A percentile compares a stretch with the other conserved stretches of the same genome.
Conservation (phyloP, 2,888 invertebrate genomes). For the Yponomeuta cagnagella region DNA sequence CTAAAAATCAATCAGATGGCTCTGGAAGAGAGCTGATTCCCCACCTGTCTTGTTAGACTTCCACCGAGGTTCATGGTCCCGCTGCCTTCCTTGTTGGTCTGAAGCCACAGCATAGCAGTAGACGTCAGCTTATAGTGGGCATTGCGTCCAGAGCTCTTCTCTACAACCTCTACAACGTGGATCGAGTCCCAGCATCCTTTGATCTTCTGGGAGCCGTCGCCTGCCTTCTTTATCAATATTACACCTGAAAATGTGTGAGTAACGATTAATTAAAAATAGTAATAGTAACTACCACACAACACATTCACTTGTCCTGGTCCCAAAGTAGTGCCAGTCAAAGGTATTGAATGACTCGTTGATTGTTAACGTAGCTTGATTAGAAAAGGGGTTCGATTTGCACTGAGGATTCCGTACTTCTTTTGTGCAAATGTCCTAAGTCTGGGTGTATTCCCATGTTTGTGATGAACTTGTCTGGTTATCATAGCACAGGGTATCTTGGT, state of each 20-base stretch:
- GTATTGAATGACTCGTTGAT: background rate
- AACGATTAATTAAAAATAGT: background rate
- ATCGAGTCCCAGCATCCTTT: conserved; percentile 99
- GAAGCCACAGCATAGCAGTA: conserved; percentile 99
- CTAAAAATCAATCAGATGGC: no score
- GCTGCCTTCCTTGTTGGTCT: conserved; percentile 96
- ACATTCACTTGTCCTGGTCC: no score
- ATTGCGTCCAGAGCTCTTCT: conserved; percentile 93
- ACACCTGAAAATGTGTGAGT: conserved; percentile 79
- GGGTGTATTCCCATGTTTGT: no score
- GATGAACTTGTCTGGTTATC: no score
- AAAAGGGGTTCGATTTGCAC: background rate
- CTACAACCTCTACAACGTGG: conserved; percentile 99
- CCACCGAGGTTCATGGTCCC: conserved; percentile 99
- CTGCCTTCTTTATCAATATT: conserved; percentile 98
- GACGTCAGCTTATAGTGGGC: conserved; percentile 99
- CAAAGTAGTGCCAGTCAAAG: no score
- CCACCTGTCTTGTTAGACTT: conserved; percentile 95
- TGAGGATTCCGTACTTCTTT: background rate
- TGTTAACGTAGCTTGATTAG: background rate
- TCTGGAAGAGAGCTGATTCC: background rate
- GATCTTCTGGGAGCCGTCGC: conserved; percentile 98
- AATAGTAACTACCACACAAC: background rate
- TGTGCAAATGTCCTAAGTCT: no score
- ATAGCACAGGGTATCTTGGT: no score